Base-by-base conservation (phyloP, 2,888 invertebrate species). In the Diplazon laetatorius region DNA sequence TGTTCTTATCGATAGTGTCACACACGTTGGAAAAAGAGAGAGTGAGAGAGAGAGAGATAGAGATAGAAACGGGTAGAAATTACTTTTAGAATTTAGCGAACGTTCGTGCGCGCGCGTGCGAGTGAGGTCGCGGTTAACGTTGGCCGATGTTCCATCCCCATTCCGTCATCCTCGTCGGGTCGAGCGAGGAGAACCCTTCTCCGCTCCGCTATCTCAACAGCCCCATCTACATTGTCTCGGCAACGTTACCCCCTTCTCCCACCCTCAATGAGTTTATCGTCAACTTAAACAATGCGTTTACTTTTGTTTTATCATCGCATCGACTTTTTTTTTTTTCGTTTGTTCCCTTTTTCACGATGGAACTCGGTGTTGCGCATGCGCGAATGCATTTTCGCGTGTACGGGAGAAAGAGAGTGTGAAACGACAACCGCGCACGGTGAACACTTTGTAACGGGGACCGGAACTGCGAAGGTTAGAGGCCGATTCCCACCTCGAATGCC, bases 171-270 rank as follows among this genome's bases (percentile, higher is more conserved):
- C 37, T 44, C 52, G 66, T 59, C 37, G 70, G 69, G 75, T 37
- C 14, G 57, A 48, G 70, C 22, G 22, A n/a, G 46, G 44, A 14
- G 48, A 42, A 65, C 74, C 71, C 70, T 73, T 78, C 81, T 84
- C 81, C 52, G 81, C 83, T 84, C 82, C 82, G 85, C 81, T 89
- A 90, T 90, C 90, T 89, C 87, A 88, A 89, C 85, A 87, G 85
- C 85, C n/a, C 87, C 76, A 90, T 90, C 90, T 88, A 88, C 88
- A 88, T 89, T 89, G 90, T 89, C 88, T 87, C 85, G 81, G 80
- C 71, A 79, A 80, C 78, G 70, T 85, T 82, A 79, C 73, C 77
- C 80, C 82, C 78, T 80, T 73, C 77, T 66, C 70, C 69, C 80
- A 65, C 63, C 74, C 74, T 66, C 80, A 73, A 71, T 70, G 79